Evolutionary conservation across 2,113 vertebrate genomes (phyloP), one percentile per base, ranked within the genome.

Genomic region (Mola mola): DNA sequence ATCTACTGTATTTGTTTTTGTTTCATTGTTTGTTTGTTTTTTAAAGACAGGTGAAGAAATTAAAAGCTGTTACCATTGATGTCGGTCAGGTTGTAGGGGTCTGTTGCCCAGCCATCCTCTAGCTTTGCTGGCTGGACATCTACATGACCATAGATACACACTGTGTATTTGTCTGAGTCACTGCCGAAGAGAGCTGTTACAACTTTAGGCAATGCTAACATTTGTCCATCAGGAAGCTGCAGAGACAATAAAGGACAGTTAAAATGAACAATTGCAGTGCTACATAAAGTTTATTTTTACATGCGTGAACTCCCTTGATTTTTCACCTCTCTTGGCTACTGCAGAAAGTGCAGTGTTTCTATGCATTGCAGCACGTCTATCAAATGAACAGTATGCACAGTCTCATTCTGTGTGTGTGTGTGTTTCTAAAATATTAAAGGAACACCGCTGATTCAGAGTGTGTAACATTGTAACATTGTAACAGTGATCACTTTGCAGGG

Each of bases 91-190:
- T 57, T 88, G 72, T 93, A 95, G 1, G 96, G 96, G 2, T 94
- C 90, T 0, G 92, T 94, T 11, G 83, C 75, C 96, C 96, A 98
- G 7, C 95, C 94, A 0, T 97, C 94, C 7, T 92, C 93, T 13
- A 53, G 92, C 59, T 89, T 92, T 1, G 95, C 96, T 1, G 96
- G 94, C 84, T 98, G 96, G 29, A 98, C 94, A 0, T 98, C 96
- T 75, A 95, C 81, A 0, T 98, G 97, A 19, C 96, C 96, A 0
- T 98, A 99, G 61, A 96, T 88, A 72, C 96, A 96, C 15, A 96
- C 82, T 0, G 95, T 97, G 66, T 85, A 62, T 9, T 95, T 98
- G 42, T 55, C 63, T 1, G 90, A 63, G 40, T 96, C 92, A 0
- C 57, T 90, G 1, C 93, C 94, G 73, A 98, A 93, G 34, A 92